Evolutionary conservation across 2,797 vertebrate genomes (phyloP), one percentile per base, ranked within the genome.

Genomic region (Carcharodon carcharias): DNA sequence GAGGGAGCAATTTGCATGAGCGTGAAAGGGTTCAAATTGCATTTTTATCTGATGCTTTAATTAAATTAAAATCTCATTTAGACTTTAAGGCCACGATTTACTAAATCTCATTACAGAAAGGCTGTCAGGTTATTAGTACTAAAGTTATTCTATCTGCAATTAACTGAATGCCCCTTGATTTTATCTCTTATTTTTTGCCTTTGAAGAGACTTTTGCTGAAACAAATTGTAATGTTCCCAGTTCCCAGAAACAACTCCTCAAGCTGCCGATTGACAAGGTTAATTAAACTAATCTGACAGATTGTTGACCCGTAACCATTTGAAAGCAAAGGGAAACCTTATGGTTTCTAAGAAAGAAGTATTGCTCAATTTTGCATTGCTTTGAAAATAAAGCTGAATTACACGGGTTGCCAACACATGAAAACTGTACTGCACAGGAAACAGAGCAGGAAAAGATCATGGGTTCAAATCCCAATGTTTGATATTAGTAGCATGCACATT

Each of bases 211-310:
- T n/a, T 54, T 58, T 77, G 50, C 54, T 95, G 94, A 95, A 95
- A 31, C 50, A 56, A 73, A 77, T 54, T 77, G 69, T 35, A 77
- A 71, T 54, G 5, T 95, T 54, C 14, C 67, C 31, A 28, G 69
- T 56, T 58, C 69, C 69, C 69, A 73, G 31, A 21, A 58, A 50
- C 94, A 77, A 45, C 69, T 77, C 50, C 28, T 31, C 31, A 50
- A 54, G 77, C 35, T 56, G 50, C 14, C 69, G 1, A 95, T 58
- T 77, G 94, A 95, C 94, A 95, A 95, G 94, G 54, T 56, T 95
- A 95, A 95, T 95, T 95, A 69, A 95, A 95, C 69, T 77, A 95
- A 95, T 54, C 69, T 95, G 94, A 58, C 94, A 95, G 71, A 35
- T 58, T 95, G 45, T 95, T 95, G 50, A 95, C 94, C 94, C 94